Evolutionary conservation across 2,113 vertebrate species (phyloP).

Genomic region (Cyanistes caeruleus): DNA sequence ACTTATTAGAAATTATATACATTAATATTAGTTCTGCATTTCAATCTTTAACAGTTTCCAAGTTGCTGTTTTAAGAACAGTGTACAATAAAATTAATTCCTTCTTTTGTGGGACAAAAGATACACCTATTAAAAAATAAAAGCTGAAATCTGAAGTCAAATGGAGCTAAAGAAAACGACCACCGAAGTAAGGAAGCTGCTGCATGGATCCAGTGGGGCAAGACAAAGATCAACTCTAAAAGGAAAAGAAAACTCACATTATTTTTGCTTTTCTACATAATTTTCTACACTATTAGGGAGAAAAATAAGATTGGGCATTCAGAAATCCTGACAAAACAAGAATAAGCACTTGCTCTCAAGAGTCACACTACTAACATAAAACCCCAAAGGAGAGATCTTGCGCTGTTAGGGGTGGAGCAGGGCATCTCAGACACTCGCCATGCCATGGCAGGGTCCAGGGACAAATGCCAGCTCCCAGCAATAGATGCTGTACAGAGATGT

Average conservation of each 20-base stretch:
- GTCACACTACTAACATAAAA: background rate
- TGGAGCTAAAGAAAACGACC: constrained; percentile 22
- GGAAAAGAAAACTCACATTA: background rate
- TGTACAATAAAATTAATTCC: background rate
- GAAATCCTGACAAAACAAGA: background rate
- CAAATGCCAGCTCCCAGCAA: background rate
- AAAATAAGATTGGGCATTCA: background rate
- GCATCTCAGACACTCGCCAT: background rate
- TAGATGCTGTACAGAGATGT: background rate
- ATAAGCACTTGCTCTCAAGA: background rate
- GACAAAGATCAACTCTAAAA: background rate
- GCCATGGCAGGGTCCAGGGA: background rate
- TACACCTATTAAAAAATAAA: background rate
- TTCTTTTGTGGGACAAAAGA: background rate
- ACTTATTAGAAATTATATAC: background rate
- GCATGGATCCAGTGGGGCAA: background rate
- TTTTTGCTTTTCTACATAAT: background rate
- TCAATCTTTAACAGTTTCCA: background rate
- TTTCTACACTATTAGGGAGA: background rate
- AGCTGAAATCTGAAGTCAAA: background rate
- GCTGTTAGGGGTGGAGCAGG: background rate
- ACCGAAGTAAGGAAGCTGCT: background rate
- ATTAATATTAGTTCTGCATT: background rate
- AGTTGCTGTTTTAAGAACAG: background rate
- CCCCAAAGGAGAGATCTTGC: background rate